A percentile compares a stretch with the other conserved stretches of the same genome.
Conservation (phyloP, 1,140 invertebrate genomes). For the Helicorthomorpha holstii region DNA sequence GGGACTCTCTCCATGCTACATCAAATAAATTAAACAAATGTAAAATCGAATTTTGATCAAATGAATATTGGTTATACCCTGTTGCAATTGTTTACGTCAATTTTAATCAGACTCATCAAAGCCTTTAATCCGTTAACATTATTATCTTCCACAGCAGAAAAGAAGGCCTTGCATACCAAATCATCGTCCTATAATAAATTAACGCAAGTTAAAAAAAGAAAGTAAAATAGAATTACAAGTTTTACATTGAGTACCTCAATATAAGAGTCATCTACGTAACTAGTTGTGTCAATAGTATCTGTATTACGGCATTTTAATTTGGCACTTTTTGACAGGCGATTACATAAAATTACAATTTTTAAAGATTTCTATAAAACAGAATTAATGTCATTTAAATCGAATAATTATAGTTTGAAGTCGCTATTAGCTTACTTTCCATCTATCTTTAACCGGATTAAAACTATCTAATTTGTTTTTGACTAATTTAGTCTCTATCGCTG, state of each 20-base stretch:
- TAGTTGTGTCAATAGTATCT: too few relatives aligned
- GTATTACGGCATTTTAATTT: constrained; percentile 13
- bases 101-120: constrained; percentile 32
- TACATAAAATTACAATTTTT: constrained; percentile 29
- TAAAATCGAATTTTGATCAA: too few relatives aligned
- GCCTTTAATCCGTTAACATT: constrained; percentile 37
- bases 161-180: constrained; percentile 37
- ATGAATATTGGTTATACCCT: too few relatives aligned
- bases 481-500: too few relatives aligned
- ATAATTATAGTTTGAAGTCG: too few relatives aligned
- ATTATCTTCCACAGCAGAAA: constrained; percentile 40
- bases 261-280: too few relatives aligned
- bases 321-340: constrained; percentile 22
- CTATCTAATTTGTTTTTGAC: too few relatives aligned
- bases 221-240: background rate
- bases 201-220: too few relatives aligned
- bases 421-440: too few relatives aligned
- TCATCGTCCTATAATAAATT: constrained; percentile 32
- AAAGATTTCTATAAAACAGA: constrained; percentile 21
- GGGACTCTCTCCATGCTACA: constrained; percentile 38
- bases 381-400: too few relatives aligned
- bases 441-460: too few relatives aligned
- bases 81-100: constrained; percentile 36
- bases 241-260: too few relatives aligned
- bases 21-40: background rate